A percentile compares a stretch with the other conserved stretches of the same genome.
Conservation (phyloP, 2,113 vertebrate species). For the Sprattus sprattus region DNA sequence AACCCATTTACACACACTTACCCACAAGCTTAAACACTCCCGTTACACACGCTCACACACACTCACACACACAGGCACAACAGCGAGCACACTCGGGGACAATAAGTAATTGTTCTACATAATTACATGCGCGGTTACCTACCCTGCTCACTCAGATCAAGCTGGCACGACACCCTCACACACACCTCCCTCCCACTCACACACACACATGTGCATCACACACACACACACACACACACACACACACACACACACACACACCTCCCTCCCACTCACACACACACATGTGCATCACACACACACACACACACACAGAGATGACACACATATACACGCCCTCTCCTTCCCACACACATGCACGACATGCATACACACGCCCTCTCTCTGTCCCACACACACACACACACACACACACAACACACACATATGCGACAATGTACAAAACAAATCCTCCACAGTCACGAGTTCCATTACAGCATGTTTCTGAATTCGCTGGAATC, state of each 20-base stretch:
- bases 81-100: not conserved
- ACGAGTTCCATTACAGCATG: slow-evolving; percentile 21
- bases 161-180: not conserved
- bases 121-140: not conserved
- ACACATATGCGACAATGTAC: not conserved
- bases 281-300: not conserved
- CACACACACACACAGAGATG: not conserved
- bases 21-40: not conserved
- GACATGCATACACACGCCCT: not conserved
- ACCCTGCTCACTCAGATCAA: not conserved
- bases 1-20: not conserved
- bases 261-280: too few relatives aligned
- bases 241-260: not conserved
- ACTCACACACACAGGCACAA: not conserved
- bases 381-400: not conserved
- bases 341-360: not conserved
- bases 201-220: not conserved
- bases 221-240: not conserved
- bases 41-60: not conserved
- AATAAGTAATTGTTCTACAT: not conserved
- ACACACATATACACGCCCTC: not conserved
- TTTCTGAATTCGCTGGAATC: slow-evolving; percentile 28
- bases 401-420: not conserved
- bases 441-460: slow-evolving; percentile 31
- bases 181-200: not conserved